phyloP scores from a whole-genome alignment of 1,140 invertebrate species.

The Aricia agestis region DNA sequence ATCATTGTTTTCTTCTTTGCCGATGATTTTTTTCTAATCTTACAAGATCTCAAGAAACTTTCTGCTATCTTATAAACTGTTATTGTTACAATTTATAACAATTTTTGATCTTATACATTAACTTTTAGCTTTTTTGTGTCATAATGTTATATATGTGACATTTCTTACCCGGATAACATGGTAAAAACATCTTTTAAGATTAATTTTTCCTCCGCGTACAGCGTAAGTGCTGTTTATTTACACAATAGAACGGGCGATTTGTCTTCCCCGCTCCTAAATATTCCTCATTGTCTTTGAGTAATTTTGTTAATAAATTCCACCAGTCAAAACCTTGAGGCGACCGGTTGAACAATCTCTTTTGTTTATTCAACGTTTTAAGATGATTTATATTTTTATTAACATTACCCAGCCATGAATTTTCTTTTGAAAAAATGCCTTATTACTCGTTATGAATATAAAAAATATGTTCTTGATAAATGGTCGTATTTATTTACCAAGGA shows the following conservation, averaged over 20 bases:
- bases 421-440: background rate
- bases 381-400: slow-evolving; percentile 44
- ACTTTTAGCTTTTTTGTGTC: no score
- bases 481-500: background rate
- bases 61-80: no score
- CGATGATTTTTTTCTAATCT: no score
- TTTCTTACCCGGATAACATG: background rate
- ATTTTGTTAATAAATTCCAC: slow-evolving; percentile 64
- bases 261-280: slow-evolving; percentile 60
- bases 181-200: background rate
- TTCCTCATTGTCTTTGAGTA: slow-evolving; percentile 65
- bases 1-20: no score
- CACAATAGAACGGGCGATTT: slow-evolving; percentile 56
- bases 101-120: no score
- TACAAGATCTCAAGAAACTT: no score
- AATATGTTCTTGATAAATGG: background rate
- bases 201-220: slow-evolving; percentile 33
- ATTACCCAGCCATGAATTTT: background rate
- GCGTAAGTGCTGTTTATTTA: slow-evolving; percentile 48
- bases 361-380: slow-evolving; percentile 53
- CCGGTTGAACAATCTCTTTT: slow-evolving; percentile 55
- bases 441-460: background rate
- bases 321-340: slow-evolving; percentile 55
- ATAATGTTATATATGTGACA: background rate
- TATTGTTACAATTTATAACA: no score